These are phyloP conservation scores for Molossus alvarezi DNA, from an alignment of 2,797 vertebrate genomes.

Conservation along the genomic window DNA sequence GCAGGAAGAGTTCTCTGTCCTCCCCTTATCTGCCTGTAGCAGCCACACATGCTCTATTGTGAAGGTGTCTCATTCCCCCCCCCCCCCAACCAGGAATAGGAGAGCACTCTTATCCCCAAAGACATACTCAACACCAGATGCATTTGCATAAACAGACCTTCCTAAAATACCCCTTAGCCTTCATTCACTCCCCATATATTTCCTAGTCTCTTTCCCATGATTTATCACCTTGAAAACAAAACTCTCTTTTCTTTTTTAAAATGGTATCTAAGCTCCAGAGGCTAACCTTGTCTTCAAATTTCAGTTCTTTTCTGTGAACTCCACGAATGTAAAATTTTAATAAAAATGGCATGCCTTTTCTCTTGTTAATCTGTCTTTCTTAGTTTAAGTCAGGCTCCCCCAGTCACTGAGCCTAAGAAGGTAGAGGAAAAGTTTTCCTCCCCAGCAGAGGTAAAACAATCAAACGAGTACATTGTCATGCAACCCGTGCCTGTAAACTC, in stretches of 20 bases:
- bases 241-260: neutral
- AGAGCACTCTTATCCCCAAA: neutral
- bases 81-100: neutral
- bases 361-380: neutral
- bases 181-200: neutral
- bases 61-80: neutral
- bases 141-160: neutral
- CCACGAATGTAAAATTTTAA: neutral
- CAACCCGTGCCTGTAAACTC: neutral
- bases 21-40: neutral
- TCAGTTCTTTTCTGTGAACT: constrained; percentile 2
- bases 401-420: neutral
- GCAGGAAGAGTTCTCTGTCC: neutral
- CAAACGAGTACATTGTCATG: neutral
- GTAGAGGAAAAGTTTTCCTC: neutral
- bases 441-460: neutral
- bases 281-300: neutral
- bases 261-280: neutral
- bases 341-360: neutral
- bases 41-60: neutral
- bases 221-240: neutral
- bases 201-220: neutral
- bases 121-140: neutral
- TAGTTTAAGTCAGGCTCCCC: neutral
- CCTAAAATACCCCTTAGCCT: neutral